phyloP scores from a whole-genome alignment of 2,888 invertebrate species.

The Priocnemis perturbator region DNA sequence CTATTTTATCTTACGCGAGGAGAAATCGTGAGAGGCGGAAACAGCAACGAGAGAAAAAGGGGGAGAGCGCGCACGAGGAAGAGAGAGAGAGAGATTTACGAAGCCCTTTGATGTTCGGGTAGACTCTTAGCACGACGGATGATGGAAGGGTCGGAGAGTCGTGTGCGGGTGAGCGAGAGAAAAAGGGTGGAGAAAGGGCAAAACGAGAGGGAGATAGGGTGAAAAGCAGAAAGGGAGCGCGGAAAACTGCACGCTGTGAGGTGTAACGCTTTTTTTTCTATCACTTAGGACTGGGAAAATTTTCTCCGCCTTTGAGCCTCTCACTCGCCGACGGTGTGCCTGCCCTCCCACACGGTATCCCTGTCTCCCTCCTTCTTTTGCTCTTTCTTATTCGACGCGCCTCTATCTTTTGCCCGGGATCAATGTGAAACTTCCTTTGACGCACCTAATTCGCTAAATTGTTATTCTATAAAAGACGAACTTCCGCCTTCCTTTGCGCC shows the following conservation, averaged over 20 bases:
- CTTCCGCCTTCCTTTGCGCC: constrained; percentile 35
- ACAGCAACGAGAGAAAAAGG: background rate
- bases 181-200: constrained; percentile 20
- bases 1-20: constrained; percentile 29
- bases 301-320: constrained; percentile 55
- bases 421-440: constrained; percentile 54
- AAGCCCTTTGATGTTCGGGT: constrained; percentile 55
- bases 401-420: constrained; percentile 1
- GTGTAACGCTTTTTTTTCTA: constrained; percentile 50
- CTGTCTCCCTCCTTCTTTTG: constrained; percentile 27
- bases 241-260: constrained; percentile 34
- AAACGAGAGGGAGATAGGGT: background rate
- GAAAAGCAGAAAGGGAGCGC: constrained; percentile 18
- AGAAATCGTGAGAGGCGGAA: constrained; percentile 1
- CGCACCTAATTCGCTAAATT: constrained; percentile 69
- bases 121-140: constrained; percentile 49
- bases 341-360: background rate
- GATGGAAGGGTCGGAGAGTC: constrained; percentile 30
- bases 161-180: constrained; percentile 24
- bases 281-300: constrained; percentile 54
- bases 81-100: constrained; percentile 29
- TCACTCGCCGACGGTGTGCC: constrained; percentile 10
- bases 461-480: constrained; percentile 65
- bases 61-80: background rate
- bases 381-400: no score